phyloP scores from a whole-genome alignment of 2,113 vertebrate species.

The Onychostruthus taczanowskii region DNA sequence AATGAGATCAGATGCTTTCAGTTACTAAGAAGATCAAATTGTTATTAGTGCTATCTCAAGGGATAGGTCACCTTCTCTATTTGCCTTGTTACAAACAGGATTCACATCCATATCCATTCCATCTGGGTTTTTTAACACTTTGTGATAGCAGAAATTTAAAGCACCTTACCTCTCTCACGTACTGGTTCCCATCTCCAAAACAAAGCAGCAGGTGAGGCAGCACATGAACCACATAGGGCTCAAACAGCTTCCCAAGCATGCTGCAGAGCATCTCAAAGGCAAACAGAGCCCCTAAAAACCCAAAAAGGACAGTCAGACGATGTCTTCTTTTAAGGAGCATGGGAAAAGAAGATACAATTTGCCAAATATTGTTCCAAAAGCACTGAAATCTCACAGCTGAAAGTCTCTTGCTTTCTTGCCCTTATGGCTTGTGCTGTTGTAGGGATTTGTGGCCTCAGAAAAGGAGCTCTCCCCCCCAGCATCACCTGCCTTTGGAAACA shows the following conservation, averaged over 20 bases:
- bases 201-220: conserved; percentile 94
- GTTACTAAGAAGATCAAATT: not conserved
- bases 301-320: not conserved
- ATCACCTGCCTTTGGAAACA: not conserved
- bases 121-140: not conserved
- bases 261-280: conserved; percentile 98
- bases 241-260: conserved; percentile 98
- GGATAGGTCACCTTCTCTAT: not conserved
- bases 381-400: not conserved
- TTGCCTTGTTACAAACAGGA: not conserved
- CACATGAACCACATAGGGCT: conserved; percentile 96
- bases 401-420: not conserved
- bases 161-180: conserved; percentile 93
- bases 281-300: conserved; percentile 87
- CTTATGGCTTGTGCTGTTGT: not conserved
- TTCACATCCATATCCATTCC: not conserved
- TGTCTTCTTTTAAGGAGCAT: not conserved
- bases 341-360: not conserved
- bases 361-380: not conserved
- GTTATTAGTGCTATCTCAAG: not conserved
- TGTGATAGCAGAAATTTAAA: not conserved
- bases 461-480: not conserved
- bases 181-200: conserved; percentile 98
- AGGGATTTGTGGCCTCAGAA: not conserved
- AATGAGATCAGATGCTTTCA: not conserved